A percentile compares a stretch with the other conserved stretches of the same genome.
Conservation (phyloP, 2,797 vertebrate genomes). For the Eulemur mongoz region DNA sequence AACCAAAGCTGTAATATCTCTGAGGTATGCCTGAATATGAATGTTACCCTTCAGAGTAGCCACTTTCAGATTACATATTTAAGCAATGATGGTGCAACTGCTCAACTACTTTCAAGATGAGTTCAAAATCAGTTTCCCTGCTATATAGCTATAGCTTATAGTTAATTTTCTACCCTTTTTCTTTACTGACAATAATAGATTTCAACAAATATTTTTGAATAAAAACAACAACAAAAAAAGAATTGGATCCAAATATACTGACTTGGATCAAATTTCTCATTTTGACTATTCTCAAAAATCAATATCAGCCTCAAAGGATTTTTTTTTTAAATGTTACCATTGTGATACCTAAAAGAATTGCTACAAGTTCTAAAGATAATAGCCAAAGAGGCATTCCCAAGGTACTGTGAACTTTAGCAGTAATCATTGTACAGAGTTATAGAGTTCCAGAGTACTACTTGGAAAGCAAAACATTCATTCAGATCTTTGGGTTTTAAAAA, state of each 20-base stretch:
- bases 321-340: background rate
- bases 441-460: background rate
- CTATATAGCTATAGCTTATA: background rate
- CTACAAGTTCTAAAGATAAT: background rate
- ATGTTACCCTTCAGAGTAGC: background rate
- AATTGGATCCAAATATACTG: background rate
- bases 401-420: background rate
- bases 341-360: background rate
- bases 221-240: background rate
- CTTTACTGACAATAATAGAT: background rate
- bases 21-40: background rate
- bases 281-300: conserved; percentile 6
- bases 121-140: background rate
- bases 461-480: background rate
- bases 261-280: background rate
- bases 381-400: background rate
- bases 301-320: background rate
- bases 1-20: background rate
- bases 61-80: background rate
- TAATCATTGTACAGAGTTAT: background rate
- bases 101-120: background rate
- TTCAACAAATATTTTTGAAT: background rate
- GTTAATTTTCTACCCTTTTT: background rate
- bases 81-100: background rate
- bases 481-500: background rate